Base-by-base conservation (phyloP, 2,113 vertebrate species). In the Triplophysa dalaica region DNA sequence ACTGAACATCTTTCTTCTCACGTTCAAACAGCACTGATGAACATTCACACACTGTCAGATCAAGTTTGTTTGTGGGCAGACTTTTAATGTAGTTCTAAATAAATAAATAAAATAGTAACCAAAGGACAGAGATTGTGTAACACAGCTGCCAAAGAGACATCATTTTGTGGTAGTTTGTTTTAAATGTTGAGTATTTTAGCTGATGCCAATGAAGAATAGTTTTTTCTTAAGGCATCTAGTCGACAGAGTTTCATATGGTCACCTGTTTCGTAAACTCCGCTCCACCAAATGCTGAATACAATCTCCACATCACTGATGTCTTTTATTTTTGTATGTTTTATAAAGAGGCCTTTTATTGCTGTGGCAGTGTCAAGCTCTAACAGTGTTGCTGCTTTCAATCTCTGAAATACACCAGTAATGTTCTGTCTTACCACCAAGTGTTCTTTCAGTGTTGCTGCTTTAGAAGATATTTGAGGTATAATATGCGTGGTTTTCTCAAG, bases 401-500 rank as follows among this genome's bases (percentile, higher is more conserved):
- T 64, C 62, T 64, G 29, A 16, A 41, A 38, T 38, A 29, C 43
- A 45, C 43, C 43, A 45, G 43, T 45, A 45, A 54, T 4, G 50
- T 19, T 26, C 58, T 79, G 81, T 70, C 54, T 33, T 54, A 69
- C 45, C 16, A 70, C 64, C 48, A 61, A 12, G 41, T 74, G 63
- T 56, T 67, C 38, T 38, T 66, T 60, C 41, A 50, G 24, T 62
- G 58, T 61, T 61, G 21, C 26, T 33, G 33, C 50, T 45, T 38
- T 38, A 38, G 33, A 38, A 50, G 43, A 70, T 33, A 52, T 75
- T 45, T 64, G 26, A 22, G 45, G 58, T 69, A 70, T 16, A 58
- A 33, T 50, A 7, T 8, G 9, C 8, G n/a, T 63, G 26, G 21
- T 79, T 81, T 82, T 65, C 84, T 82, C 33, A 90, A 89, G 89